Evolutionary conservation across 2,113 vertebrate species (phyloP).

Genomic region (Cinclus cinclus): DNA sequence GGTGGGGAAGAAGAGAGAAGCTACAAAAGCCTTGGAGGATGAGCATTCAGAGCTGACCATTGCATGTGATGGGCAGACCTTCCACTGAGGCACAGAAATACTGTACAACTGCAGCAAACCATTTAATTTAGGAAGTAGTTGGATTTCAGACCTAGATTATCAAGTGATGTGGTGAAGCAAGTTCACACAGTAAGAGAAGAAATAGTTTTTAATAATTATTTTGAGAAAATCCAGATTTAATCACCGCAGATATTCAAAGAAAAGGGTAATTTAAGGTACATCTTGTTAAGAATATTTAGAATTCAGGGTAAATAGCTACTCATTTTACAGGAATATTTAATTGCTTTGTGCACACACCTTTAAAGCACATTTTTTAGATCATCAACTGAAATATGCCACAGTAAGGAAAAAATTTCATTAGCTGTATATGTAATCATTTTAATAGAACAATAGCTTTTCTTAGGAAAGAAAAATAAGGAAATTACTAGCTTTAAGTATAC

Average conservation of each 20-base stretch:
- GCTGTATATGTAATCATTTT: background rate
- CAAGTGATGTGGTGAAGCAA: background rate
- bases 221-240: background rate
- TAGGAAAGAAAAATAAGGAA: background rate
- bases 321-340: background rate
- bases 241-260: background rate
- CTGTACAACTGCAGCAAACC: background rate
- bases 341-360: background rate
- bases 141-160: background rate
- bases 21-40: background rate
- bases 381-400: background rate
- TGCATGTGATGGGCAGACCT: background rate
- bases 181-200: background rate
- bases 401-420: background rate
- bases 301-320: background rate
- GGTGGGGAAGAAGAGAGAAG: background rate
- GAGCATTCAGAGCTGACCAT: background rate
- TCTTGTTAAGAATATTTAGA: background rate
- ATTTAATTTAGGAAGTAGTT: background rate
- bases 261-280: background rate
- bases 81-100: background rate
- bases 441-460: background rate
- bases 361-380: background rate
- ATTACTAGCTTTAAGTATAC: background rate
- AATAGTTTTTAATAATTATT: background rate